phyloP scores from a whole-genome alignment of 1,140 invertebrate species.

The Globodera rostochiensis region DNA sequence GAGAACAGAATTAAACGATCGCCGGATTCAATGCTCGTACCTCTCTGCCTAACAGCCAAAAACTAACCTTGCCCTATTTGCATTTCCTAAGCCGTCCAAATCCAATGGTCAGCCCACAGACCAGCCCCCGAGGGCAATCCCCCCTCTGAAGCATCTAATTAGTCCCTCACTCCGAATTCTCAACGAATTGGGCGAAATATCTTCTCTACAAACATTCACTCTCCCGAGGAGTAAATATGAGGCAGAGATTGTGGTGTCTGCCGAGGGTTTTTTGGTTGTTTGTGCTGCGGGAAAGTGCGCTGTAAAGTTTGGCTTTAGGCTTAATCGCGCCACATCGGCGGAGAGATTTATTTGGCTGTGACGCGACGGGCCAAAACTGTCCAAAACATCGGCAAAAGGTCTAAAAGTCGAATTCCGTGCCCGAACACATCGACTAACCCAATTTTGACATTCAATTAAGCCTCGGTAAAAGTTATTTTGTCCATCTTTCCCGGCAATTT shows the following conservation, averaged over 20 bases:
- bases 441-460: too few species aligned
- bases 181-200: conserved; percentile 1
- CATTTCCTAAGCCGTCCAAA: not conserved
- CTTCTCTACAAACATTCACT: conserved; percentile 2
- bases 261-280: conserved; percentile 21
- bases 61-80: not conserved
- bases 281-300: conserved; percentile 11
- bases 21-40: too few species aligned
- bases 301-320: conserved; percentile 34
- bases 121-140: not conserved
- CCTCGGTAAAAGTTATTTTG: too few species aligned
- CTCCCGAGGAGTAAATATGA: not conserved
- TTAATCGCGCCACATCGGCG: conserved; percentile 8
- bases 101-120: not conserved
- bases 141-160: conserved; percentile 6
- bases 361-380: not conserved
- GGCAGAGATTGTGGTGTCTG: not conserved
- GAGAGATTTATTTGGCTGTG: not conserved
- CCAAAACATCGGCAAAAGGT: not conserved
- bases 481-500: too few species aligned
- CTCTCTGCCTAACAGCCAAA: not conserved
- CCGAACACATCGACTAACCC: too few species aligned
- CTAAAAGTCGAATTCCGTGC: not conserved
- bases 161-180: not conserved
- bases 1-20: too few species aligned